Conservation (phyloP, 1,140 invertebrate genomes). For the Drosophila rufa region DNA sequence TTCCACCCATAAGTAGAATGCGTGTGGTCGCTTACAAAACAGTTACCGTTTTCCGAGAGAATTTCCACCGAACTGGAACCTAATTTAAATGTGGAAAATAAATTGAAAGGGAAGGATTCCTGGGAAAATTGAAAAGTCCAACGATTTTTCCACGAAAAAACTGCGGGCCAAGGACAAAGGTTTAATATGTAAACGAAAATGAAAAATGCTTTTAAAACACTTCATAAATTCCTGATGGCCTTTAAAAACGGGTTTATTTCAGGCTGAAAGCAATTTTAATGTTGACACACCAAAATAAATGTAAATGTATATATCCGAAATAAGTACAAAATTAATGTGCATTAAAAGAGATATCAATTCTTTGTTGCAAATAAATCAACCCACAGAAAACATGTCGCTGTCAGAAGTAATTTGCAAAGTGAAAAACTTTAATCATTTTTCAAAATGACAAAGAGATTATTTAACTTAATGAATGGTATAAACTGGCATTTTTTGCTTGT, state of each 20-base stretch:
- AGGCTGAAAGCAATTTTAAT: background rate
- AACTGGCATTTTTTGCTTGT: too few relatives aligned
- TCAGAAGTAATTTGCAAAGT: background rate
- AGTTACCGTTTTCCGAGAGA: constrained; percentile 39
- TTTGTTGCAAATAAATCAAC: background rate
- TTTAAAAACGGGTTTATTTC: background rate
- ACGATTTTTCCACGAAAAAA: background rate
- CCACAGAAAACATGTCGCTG: background rate
- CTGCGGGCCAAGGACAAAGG: background rate
- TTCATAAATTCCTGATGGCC: constrained; percentile 9
- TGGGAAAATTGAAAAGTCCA: background rate
- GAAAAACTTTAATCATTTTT: background rate
- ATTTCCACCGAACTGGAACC: constrained; percentile 31
- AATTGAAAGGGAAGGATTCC: constrained; percentile 1
- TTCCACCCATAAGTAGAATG: constrained; percentile 30
- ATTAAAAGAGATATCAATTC: background rate
- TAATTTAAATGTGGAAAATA: constrained; percentile 37
- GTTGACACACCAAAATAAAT: background rate
- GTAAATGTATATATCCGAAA: background rate
- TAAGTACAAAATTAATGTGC: background rate
- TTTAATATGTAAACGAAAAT: constrained; percentile 6
- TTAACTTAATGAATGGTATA: background rate
- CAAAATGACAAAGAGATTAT: background rate
- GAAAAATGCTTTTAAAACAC: constrained; percentile 5
- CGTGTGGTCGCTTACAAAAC: constrained; percentile 54